Evolutionary conservation across 2,113 vertebrate genomes (phyloP).

Genomic region (Pelobates fuscus): DNA sequence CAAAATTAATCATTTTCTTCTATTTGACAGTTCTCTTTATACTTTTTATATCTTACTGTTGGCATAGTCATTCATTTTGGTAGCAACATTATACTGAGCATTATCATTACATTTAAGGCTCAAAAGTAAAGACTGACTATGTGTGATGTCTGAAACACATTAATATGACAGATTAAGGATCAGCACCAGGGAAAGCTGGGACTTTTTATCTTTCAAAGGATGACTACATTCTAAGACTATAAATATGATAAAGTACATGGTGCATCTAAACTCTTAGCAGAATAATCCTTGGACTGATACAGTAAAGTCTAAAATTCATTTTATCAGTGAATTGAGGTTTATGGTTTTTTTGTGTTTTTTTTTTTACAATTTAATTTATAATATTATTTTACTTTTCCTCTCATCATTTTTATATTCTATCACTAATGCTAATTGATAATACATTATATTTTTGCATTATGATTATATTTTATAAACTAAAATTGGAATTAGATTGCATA

Average conservation of each 20-base stretch:
- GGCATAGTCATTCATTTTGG: conserved; percentile 35
- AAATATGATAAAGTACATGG: conserved; percentile 21
- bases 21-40: conserved; percentile 43
- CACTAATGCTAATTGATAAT: too few species aligned
- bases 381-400: not conserved
- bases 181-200: conserved; percentile 11
- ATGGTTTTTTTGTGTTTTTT: too few species aligned
- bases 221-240: conserved; percentile 7
- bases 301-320: not conserved
- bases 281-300: conserved; percentile 1
- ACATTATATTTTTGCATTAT: too few species aligned
- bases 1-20: conserved; percentile 37
- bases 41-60: conserved; percentile 26
- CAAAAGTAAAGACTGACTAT: conserved; percentile 10
- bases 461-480: too few species aligned
- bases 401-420: not conserved
- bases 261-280: conserved; percentile 4
- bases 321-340: not conserved
- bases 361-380: not conserved
- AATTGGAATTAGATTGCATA: too few species aligned
- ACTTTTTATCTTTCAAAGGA: conserved; percentile 35
- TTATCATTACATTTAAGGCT: conserved; percentile 29
- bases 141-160: conserved; percentile 28
- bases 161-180: conserved; percentile 39
- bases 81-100: conserved; percentile 5